Base-by-base conservation (phyloP, 1,140 invertebrate species). In the Pollicipes pollicipes region DNA sequence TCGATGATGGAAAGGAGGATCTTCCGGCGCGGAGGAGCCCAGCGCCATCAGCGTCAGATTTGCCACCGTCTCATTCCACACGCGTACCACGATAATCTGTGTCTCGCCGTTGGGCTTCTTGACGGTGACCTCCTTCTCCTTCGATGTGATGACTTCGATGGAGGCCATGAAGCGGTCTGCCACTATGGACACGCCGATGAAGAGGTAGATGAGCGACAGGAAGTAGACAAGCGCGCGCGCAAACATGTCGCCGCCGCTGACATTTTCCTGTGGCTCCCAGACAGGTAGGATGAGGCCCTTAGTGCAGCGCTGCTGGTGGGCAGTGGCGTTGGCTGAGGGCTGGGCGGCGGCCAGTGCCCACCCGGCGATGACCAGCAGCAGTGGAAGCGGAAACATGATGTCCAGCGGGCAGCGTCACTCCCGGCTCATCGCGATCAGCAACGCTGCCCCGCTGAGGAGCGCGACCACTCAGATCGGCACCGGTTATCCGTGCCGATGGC, bases 151-250 rank as follows among this genome's bases (percentile, higher is more conserved):
- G 71, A 98, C 95, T 85, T 99, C 96, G 78, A 99, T 98, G 72
- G 95, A 89, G 2, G 93, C 93, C 97, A 99, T 98, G 81, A 99
- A 99, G 21, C 95, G 87, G 80, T 99, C 97, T 32, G 96, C 96
- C 58, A 98, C 90, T 77, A 99, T 98, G 72, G 95, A 98, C 6
- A 99, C 95, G 37, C 97, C 97, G 76, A 99, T 91, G 82, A 99
- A 99, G 74, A 98, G 84, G 79, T 97, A 99, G 45, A 92, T 80
- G 79, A 99, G 85, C 27, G 85, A 80, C 4, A 92, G 75, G 79
- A 98, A 95, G 80, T 99, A 99, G 30, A 96, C 87, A 30, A 89
- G 75, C 26, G 96, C 96, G 13, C 97, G 86, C 1, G 85, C 83
- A 24, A 85, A 77, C 68, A 85, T 81, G 80, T 97, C 90, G 3